Evolutionary conservation across 2,888 invertebrate species (phyloP).

Genomic region (Epinotia brunnichana): DNA sequence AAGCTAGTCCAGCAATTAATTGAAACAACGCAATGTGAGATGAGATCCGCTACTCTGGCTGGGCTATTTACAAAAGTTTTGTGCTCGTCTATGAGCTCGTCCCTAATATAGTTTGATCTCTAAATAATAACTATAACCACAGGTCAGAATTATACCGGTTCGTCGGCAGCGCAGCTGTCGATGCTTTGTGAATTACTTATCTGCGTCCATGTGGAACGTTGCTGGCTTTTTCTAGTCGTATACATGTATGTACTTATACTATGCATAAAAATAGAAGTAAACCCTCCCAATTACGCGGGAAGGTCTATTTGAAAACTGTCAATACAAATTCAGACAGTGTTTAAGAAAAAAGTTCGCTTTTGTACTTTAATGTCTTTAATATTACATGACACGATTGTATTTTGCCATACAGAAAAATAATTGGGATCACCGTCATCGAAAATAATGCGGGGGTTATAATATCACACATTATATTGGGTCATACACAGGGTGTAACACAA

Average conservation of each 20-base stretch:
- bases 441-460: too few species aligned
- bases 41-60: constrained; percentile 9
- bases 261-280: background rate
- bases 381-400: too few species aligned
- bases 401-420: too few species aligned
- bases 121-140: background rate
- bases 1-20: constrained; percentile 26
- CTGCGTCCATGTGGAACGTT: background rate
- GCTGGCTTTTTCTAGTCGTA: background rate
- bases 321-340: too few species aligned
- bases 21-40: constrained; percentile 20
- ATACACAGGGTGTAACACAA: too few species aligned
- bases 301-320: too few species aligned
- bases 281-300: too few species aligned
- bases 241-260: background rate
- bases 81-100: background rate
- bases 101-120: background rate
- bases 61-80: background rate
- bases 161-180: background rate
- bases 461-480: too few species aligned
- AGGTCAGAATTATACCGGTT: background rate
- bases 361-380: too few species aligned
- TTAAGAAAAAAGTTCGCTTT: too few species aligned
- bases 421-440: too few species aligned
- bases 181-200: too few species aligned